Percentiles rank a stretch among this genome's conserved stretches.
Conservation (phyloP, 2,888 invertebrate genomes). For the Aproaerema taeniolella region DNA sequence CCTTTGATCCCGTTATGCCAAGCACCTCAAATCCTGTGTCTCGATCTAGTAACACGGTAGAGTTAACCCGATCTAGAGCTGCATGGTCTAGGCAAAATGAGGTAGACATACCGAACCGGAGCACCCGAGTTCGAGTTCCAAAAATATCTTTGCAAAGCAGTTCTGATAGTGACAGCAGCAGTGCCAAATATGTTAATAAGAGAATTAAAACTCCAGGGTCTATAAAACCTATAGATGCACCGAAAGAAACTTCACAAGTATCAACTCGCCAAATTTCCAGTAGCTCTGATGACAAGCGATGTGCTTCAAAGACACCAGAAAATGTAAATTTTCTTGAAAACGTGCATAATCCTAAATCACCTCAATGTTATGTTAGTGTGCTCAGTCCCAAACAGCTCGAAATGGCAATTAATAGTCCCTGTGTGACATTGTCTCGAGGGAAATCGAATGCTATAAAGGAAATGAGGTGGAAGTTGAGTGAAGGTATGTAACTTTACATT, state of each 20-base stretch:
- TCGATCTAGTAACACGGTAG: neutral
- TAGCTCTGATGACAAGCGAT: slow-evolving; percentile 50
- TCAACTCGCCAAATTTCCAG: too few relatives aligned
- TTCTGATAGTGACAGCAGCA: too few relatives aligned
- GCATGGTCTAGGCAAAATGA: neutral
- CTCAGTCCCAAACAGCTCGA: slow-evolving; percentile 49
- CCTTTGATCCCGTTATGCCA: slow-evolving; percentile 35
- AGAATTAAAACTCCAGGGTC: neutral
- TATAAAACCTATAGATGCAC: too few relatives aligned
- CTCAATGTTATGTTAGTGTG: too few relatives aligned
- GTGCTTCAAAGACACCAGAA: slow-evolving; percentile 43
- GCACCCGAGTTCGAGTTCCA: neutral
- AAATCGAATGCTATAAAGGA: slow-evolving; percentile 78
- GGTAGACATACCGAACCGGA: neutral
- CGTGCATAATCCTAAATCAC: too few relatives aligned
- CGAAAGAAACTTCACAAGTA: slow-evolving; percentile 33
- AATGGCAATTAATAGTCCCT: slow-evolving; percentile 63
- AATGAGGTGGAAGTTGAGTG: slow-evolving; percentile 58
- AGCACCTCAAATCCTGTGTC: slow-evolving; percentile 15
- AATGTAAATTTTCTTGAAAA: too few relatives aligned
- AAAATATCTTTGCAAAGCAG: slow-evolving; percentile 4
- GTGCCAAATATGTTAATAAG: neutral
- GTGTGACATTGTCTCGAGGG: slow-evolving; percentile 77
- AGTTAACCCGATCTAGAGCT: neutral
- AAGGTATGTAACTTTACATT: slow-evolving; percentile 56